Evolutionary conservation across 64 coral and sea anemone genomes (phyloP).

Genomic region (Dendrophyllia cribrosa): DNA sequence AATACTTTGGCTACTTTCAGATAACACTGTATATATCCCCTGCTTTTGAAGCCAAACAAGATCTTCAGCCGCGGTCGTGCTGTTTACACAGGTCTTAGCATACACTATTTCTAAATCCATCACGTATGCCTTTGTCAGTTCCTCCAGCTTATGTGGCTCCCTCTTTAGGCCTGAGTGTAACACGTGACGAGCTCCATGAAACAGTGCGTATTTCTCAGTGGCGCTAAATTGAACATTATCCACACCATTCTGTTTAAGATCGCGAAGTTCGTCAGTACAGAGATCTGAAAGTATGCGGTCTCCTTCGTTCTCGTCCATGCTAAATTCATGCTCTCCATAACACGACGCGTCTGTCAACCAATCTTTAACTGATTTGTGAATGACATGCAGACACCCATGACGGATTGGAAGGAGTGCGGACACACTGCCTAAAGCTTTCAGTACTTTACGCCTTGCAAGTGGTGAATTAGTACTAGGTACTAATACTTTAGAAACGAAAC

Average conservation of each 20-base stretch:
- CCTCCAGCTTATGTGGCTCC: not conserved
- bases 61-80: not conserved
- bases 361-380: slow-evolving; percentile 44
- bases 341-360: slow-evolving; percentile 8
- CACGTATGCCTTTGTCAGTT: not conserved
- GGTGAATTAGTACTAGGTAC: not conserved
- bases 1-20: not conserved
- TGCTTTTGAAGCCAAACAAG: not conserved
- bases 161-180: not conserved
- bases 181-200: not conserved
- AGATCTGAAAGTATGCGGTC: not conserved
- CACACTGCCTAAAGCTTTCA: not conserved
- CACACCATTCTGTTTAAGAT: not conserved
- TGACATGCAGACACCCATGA: slow-evolving; percentile 9
- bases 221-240: not conserved
- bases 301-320: not conserved
- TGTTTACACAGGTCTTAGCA: slow-evolving; percentile 2
- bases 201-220: slow-evolving; percentile 10
- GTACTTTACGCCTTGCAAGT: not conserved
- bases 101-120: not conserved
- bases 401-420: slow-evolving; percentile 6
- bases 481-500: slow-evolving; percentile 29
- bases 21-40: not conserved
- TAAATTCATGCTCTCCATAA: slow-evolving; percentile 28
- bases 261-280: not conserved